A percentile compares a stretch with the other conserved stretches of the same genome.
phyloP scores from a whole-genome alignment of 2,797 vertebrate species.

The Enteromius afrohamiltoni region DNA sequence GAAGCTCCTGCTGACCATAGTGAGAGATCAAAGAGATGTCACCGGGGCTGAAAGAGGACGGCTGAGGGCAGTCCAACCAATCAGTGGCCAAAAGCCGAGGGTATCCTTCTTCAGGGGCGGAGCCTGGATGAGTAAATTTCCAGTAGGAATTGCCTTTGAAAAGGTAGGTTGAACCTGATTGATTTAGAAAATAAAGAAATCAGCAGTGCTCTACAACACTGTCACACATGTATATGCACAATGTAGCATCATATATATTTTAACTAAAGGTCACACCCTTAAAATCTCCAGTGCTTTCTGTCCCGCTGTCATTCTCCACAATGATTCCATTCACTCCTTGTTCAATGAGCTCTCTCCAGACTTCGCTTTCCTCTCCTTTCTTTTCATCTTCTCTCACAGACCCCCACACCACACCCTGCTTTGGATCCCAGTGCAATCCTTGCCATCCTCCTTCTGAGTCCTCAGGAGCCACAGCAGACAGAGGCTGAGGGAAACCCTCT shows the following conservation, averaged over 20 bases:
- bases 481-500: constrained; percentile 75
- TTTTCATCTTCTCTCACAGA: constrained; percentile 36
- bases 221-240: background rate
- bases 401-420: constrained; percentile 68
- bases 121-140: constrained; percentile 74
- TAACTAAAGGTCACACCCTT: constrained; percentile 3
- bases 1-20: constrained; percentile 65
- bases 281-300: background rate
- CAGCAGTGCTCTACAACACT: background rate
- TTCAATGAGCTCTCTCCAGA: constrained; percentile 70
- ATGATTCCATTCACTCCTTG: constrained; percentile 75
- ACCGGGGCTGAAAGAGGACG: constrained; percentile 54
- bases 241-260: background rate
- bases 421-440: constrained; percentile 72
- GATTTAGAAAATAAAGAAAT: background rate
- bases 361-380: constrained; percentile 54
- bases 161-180: constrained; percentile 71
- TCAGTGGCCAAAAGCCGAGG: constrained; percentile 73
- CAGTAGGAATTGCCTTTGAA: constrained; percentile 78
- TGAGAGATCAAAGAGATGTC: constrained; percentile 63
- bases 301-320: constrained; percentile 66
- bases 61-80: constrained; percentile 75
- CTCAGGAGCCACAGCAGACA: constrained; percentile 60
- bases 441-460: constrained; percentile 47
- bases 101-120: constrained; percentile 68